Percentiles rank a stretch among this genome's conserved stretches.
These are phyloP conservation scores for Sitta carolinensis DNA, from an alignment of 2,797 vertebrate genomes.

Conservation along the genomic window DNA sequence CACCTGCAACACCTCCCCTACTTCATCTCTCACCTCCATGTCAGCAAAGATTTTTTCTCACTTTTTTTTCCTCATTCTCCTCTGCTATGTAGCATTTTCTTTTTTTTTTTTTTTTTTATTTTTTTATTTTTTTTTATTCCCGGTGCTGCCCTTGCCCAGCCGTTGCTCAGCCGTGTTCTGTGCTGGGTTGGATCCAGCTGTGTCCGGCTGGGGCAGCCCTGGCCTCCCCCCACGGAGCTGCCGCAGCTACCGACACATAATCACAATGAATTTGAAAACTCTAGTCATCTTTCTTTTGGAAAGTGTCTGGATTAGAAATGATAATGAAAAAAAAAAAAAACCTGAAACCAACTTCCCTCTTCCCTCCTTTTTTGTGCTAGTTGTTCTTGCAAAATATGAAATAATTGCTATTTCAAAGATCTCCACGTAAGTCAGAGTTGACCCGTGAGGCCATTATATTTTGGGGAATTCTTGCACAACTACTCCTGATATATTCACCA, in stretches of 20 bases:
- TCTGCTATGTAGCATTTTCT: neutral
- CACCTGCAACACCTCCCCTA: rapidly evolving
- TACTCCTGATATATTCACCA: neutral
- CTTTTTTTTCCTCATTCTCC: neutral
- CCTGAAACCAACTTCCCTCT: neutral
- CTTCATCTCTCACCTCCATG: neutral
- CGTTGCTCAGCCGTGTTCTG: rapidly evolving
- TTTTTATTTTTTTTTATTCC: neutral
- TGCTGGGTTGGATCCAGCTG: rapidly evolving
- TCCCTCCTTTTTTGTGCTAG: neutral
- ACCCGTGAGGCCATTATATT: neutral
- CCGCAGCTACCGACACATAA: rapidly evolving
- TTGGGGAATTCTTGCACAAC: neutral
- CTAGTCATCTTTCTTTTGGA: neutral
- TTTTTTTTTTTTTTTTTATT: neutral
- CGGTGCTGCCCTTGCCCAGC: rapidly evolving
- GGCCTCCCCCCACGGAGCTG: rapidly evolving
- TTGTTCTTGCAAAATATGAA: neutral
- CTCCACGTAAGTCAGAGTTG: neutral
- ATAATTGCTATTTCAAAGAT: neutral
- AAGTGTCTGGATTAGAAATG: neutral
- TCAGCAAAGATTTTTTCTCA: neutral
- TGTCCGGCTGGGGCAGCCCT: rapidly evolving
- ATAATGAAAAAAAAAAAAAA: no score
- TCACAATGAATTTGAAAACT: neutral